These are phyloP conservation scores for Alethe castanea DNA, from an alignment of 2,113 vertebrate species.

Conservation along the genomic window DNA sequence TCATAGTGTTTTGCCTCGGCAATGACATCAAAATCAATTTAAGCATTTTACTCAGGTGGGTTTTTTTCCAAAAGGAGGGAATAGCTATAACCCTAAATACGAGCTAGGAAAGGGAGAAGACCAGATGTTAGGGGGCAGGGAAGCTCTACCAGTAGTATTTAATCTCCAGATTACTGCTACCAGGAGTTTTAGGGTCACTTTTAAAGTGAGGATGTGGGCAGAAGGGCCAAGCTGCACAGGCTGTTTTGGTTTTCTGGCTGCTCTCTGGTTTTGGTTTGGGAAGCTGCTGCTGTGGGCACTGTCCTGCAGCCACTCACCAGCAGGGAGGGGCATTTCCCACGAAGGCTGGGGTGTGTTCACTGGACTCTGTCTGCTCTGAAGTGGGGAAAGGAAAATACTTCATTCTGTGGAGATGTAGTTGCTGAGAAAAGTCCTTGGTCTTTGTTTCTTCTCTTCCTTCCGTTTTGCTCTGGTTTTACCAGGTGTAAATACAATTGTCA, in stretches of 20 bases:
- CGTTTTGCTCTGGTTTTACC: neutral
- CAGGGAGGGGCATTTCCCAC: neutral
- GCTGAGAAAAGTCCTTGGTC: neutral
- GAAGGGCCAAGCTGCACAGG: neutral
- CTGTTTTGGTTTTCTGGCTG: neutral
- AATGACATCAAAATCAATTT: neutral
- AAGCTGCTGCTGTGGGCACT: neutral
- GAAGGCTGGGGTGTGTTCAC: accelerated
- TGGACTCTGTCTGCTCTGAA: neutral
- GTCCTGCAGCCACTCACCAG: neutral
- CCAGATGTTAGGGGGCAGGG: neutral
- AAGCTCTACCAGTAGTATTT: neutral
- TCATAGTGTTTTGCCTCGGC: neutral
- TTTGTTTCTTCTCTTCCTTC: slow-evolving; percentile 58
- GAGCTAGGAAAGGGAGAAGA: neutral
- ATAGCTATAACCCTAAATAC: neutral
- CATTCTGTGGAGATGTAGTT: neutral
- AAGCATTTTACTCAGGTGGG: neutral
- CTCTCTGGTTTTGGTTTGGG: neutral
- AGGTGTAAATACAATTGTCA: slow-evolving; percentile 43
- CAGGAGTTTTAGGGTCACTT: neutral
- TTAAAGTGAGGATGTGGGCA: neutral
- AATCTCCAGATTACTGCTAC: neutral
- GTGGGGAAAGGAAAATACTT: neutral
- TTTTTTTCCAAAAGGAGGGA: neutral